Evolutionary conservation across 2,113 vertebrate species (phyloP).

Genomic region (Elaphurus davidianus): DNA sequence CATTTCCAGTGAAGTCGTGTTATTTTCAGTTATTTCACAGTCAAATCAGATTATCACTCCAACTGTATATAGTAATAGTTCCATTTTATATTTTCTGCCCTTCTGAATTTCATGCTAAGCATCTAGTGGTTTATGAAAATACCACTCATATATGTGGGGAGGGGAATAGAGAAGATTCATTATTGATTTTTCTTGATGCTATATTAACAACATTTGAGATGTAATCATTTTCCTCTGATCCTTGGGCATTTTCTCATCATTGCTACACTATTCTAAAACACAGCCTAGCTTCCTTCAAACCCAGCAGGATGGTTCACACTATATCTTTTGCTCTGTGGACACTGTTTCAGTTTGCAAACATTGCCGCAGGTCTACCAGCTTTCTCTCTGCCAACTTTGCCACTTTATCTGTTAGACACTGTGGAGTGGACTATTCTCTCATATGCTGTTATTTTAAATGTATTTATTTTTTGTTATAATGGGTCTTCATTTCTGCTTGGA

Average conservation of each 20-base stretch:
- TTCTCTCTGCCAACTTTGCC: not conserved
- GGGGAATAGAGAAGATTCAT: not conserved
- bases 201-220: not conserved
- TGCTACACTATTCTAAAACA: not conserved
- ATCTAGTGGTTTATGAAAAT: not conserved
- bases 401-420: not conserved
- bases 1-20: not conserved
- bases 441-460: not conserved
- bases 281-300: not conserved
- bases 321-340: not conserved
- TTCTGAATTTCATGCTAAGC: not conserved
- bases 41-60: not conserved
- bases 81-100: not conserved
- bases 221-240: not conserved
- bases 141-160: not conserved
- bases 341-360: not conserved
- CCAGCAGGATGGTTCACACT: not conserved
- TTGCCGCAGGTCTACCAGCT: accelerated
- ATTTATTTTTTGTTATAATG: not conserved
- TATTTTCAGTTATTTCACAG: not conserved
- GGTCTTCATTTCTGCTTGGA: not conserved
- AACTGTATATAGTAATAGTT: not conserved
- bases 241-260: not conserved
- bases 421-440: not conserved
- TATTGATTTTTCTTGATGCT: not conserved